Base-by-base conservation (phyloP, 2,888 invertebrate species). In the Osmoderma eremita region DNA sequence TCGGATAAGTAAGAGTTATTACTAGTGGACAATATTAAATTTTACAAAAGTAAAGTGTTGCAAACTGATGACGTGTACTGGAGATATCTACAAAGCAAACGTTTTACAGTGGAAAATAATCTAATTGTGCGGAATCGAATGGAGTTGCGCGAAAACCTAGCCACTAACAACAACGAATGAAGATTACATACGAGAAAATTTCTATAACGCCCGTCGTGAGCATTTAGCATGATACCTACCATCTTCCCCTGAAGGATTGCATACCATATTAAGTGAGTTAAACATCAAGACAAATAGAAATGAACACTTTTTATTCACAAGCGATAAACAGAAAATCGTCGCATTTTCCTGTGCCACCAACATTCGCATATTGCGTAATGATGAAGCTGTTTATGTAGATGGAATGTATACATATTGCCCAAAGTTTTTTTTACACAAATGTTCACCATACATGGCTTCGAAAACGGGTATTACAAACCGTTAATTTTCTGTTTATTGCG, bases 11-110 rank as follows among this genome's bases (percentile, higher is more conserved):
- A n/a, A 45, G 45, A 13, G 45, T 45, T 45, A 45, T 45, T 45
- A 45, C 45, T 1, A 45, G 45, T 45, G 45, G 13, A 45, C 51
- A 51, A 51, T 51, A 24, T 51, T n/a, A 51, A 22, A 51, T 30
- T 51, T 51, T 30, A 51, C 24, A 51, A 24, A 22, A 51, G 51
- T 51, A 51, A 30, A 51, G 51, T 51, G 51, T 51, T 51, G 51
- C 51, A 51, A 45, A 45, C 45, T 45, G 45, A 51, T 51, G 51
- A 51, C 22, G 51, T 51, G 15, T 30, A 51, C 51, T 51, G 13
- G 51, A 24, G 30, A 51, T 51, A 24, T 20, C 20, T 30, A 24
- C 24, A 51, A 51, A 51, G 51, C 10, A 51, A 22, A n/a, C 24
- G 51, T 51, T 51, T 12, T 30, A 51, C 24, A 13, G 24, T 51